These are phyloP conservation scores for Radopholus similis DNA, from an alignment of 1,140 invertebrate species.

Conservation along the genomic window DNA sequence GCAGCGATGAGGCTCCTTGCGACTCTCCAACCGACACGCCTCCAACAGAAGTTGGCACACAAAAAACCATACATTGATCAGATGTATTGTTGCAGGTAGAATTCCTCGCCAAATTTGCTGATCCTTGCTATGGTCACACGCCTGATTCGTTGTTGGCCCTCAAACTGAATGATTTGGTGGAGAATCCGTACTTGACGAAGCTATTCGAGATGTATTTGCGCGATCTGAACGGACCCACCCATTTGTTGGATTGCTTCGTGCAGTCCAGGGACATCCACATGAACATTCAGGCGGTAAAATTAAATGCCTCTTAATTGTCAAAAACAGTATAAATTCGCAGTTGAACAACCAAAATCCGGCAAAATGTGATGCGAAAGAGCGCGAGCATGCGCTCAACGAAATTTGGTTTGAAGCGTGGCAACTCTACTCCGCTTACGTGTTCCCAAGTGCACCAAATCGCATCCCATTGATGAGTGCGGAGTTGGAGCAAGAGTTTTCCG, in stretches of 20 bases:
- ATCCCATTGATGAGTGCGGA: conserved; percentile 14
- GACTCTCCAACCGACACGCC: background rate
- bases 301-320: background rate
- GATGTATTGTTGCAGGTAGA: background rate
- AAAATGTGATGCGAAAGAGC: background rate
- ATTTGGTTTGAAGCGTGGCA: conserved; percentile 40
- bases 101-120: conserved; percentile 29
- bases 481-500: conserved; percentile 25
- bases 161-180: conserved; percentile 39
- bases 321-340: no score
- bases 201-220: conserved; percentile 43
- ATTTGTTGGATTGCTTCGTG: conserved; percentile 42
- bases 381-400: conserved; percentile 16
- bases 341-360: no score
- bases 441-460: conserved; percentile 29
- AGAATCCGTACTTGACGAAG: conserved; percentile 31
- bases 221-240: conserved; percentile 36
- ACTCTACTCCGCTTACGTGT: conserved; percentile 32
- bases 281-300: conserved; percentile 23
- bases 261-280: conserved; percentile 38
- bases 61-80: background rate
- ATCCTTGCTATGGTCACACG: conserved; percentile 22
- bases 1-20: background rate
- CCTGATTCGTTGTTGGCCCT: conserved; percentile 42
- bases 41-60: background rate